Conservation (phyloP, 2,113 vertebrate genomes). For the Oxyura jamaicensis region DNA sequence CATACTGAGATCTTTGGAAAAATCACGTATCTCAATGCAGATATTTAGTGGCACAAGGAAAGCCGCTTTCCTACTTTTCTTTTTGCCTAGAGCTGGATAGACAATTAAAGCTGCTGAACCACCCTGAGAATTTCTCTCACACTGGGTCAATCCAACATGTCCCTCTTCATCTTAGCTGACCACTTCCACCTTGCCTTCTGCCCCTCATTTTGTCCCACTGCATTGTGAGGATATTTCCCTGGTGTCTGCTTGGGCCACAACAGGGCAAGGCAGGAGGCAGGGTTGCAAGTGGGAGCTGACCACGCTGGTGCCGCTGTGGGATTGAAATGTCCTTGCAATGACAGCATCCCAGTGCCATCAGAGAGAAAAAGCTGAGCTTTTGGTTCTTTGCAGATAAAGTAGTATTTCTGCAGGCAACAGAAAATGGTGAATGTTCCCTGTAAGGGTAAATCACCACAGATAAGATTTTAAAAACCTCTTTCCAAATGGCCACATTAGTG, state of each 20-base stretch:
- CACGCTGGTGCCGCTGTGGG: neutral
- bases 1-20: neutral
- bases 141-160: neutral
- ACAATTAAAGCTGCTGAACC: neutral
- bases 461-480: neutral
- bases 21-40: neutral
- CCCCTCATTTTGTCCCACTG: neutral
- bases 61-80: neutral
- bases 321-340: neutral
- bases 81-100: neutral
- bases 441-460: neutral
- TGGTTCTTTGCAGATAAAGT: neutral
- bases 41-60: neutral
- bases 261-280: neutral
- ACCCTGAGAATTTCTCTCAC: neutral
- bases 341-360: neutral
- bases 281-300: neutral
- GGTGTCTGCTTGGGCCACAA: neutral
- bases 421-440: neutral
- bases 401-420: neutral
- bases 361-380: neutral
- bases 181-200: neutral
- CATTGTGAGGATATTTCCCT: neutral
- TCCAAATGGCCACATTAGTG: neutral
- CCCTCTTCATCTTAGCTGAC: neutral